Conservation (phyloP, 2,797 vertebrate genomes). For the Helostoma temminkii region DNA sequence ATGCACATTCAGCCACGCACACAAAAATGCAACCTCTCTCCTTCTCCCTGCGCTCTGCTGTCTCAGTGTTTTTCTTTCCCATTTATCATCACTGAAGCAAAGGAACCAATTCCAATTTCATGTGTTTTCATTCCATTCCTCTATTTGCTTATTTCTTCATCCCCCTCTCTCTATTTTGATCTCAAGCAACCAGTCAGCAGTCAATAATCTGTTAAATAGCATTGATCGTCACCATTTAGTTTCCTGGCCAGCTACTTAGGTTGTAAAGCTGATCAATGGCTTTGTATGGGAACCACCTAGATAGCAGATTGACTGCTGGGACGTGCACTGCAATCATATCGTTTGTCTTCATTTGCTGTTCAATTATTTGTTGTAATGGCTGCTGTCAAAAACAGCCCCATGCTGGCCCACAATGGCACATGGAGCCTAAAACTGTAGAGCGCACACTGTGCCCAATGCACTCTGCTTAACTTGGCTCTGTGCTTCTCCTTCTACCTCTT, state of each 20-base stretch:
- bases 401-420: conserved; percentile 60
- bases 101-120: conserved; percentile 72
- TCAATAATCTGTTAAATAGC: conserved; percentile 88
- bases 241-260: conserved; percentile 84
- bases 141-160: conserved; percentile 73
- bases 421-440: conserved; percentile 47
- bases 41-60: conserved; percentile 54
- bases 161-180: conserved; percentile 74
- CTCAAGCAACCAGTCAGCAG: conserved; percentile 80
- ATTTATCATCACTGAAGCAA: conserved; percentile 75
- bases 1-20: conserved; percentile 51
- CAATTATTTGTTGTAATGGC: conserved; percentile 85
- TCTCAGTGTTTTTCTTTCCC: conserved; percentile 72
- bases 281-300: conserved; percentile 85
- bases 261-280: conserved; percentile 85
- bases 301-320: conserved; percentile 83
- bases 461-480: conserved; percentile 56
- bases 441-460: conserved; percentile 29
- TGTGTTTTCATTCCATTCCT: conserved; percentile 73
- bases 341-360: conserved; percentile 87
- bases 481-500: neutral
- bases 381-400: conserved; percentile 78
- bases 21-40: conserved; percentile 44
- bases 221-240: conserved; percentile 86
- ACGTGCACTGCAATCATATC: conserved; percentile 79